Evolutionary conservation across 2,113 vertebrate species (phyloP).

Genomic region (Scophthalmus maximus): DNA sequence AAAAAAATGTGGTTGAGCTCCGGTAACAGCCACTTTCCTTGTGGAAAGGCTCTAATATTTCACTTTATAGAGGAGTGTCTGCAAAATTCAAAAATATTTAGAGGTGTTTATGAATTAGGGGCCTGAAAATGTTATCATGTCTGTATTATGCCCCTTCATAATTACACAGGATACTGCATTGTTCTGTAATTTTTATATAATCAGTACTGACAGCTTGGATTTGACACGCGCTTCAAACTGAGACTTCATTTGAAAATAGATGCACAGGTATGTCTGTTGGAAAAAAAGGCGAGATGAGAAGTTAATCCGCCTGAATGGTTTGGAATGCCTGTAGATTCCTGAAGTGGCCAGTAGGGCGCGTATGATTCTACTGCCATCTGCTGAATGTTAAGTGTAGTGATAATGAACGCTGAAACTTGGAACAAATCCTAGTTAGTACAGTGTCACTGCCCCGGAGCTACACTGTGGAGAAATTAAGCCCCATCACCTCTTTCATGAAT

Average conservation of each 20-base stretch:
- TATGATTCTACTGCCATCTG: constrained; percentile 67
- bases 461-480: background rate
- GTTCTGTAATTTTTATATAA: background rate
- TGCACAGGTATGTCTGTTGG: constrained; percentile 28
- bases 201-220: constrained; percentile 18
- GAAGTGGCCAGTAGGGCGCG: constrained; percentile 57
- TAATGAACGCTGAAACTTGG: background rate
- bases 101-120: no score
- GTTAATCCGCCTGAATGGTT: constrained; percentile 73
- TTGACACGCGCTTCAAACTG: constrained; percentile 4
- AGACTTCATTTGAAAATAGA: constrained; percentile 12
- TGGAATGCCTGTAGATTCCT: constrained; percentile 71
- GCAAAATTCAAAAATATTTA: no score
- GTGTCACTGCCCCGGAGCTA: background rate
- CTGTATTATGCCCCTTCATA: no score
- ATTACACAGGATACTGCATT: no score
- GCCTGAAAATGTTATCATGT: no score
- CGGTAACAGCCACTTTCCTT: background rate
- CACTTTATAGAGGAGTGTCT: no score
- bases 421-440: background rate
- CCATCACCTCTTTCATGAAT: background rate
- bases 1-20: no score
- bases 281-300: constrained; percentile 43
- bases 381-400: constrained; percentile 39
- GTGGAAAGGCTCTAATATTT: background rate